phyloP scores from a whole-genome alignment of 1,140 invertebrate species.

The Batillaria attramentaria region DNA sequence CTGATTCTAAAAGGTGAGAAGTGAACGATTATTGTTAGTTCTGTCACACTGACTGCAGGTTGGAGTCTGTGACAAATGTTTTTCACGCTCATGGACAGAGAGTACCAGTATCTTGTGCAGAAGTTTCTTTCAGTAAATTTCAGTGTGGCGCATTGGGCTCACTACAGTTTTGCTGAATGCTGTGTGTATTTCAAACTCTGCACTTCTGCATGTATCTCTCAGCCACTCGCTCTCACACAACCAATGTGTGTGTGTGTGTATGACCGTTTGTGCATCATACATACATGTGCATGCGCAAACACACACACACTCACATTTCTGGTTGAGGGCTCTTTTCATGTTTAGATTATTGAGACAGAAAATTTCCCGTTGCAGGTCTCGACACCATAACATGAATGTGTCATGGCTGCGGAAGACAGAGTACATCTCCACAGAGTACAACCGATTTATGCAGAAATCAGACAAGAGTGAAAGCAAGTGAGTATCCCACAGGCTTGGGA shows the following conservation, averaged over 20 bases:
- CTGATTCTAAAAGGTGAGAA: slow-evolving; percentile 84
- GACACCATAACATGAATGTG: slow-evolving; percentile 76
- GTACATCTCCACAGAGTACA: slow-evolving; percentile 98
- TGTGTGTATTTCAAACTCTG: no score
- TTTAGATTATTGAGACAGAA: background rate
- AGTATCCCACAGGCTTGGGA: slow-evolving; percentile 24
- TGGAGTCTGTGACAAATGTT: background rate
- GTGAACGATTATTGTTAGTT: background rate
- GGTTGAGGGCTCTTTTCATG: background rate
- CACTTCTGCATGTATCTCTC: no score
- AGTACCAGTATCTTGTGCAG: no score
- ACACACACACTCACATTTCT: slow-evolving; percentile 2
- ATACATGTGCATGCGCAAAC: no score
- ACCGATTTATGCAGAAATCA: slow-evolving; percentile 92
- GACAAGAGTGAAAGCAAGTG: slow-evolving; percentile 93
- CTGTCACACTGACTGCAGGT: background rate
- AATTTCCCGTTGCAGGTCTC: slow-evolving; percentile 68
- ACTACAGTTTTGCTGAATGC: no score
- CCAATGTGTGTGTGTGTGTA: no score
- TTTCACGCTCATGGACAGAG: no score
- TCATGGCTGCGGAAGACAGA: slow-evolving; percentile 86
- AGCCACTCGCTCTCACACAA: no score
- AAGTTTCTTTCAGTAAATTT: no score
- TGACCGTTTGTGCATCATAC: no score
- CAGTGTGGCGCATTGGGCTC: no score